A percentile compares a stretch with the other conserved stretches of the same genome.
phyloP scores from a whole-genome alignment of 2,888 invertebrate genomes.

The Hypomecis atomaria region DNA sequence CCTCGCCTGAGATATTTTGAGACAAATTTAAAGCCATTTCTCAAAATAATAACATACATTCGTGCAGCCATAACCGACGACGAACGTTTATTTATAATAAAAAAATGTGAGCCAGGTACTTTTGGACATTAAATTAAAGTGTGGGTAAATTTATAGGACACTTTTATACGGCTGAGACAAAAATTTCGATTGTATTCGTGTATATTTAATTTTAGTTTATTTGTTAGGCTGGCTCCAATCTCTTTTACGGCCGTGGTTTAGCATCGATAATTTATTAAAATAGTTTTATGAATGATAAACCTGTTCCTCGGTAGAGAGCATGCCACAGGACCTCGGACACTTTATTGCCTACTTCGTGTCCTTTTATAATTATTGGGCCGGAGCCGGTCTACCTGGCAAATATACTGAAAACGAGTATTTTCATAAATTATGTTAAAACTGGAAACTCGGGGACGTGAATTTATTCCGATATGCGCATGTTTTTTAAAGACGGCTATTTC shows the following conservation, averaged over 20 bases:
- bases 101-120: slow-evolving; percentile 81
- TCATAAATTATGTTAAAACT: slow-evolving; percentile 40
- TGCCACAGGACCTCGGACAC: slow-evolving; percentile 51
- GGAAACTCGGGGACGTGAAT: slow-evolving; percentile 25
- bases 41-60: slow-evolving; percentile 81
- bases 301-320: slow-evolving; percentile 59
- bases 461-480: slow-evolving; percentile 18
- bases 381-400: slow-evolving; percentile 44
- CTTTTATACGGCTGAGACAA: slow-evolving; percentile 84
- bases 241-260: slow-evolving; percentile 79
- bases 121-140: slow-evolving; percentile 85
- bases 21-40: slow-evolving; percentile 79
- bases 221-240: slow-evolving; percentile 79
- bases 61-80: slow-evolving; percentile 78
- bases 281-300: slow-evolving; percentile 82
- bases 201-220: slow-evolving; percentile 85
- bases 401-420: slow-evolving; percentile 41
- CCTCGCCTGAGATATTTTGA: slow-evolving; percentile 54
- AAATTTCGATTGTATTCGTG: slow-evolving; percentile 84
- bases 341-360: slow-evolving; percentile 58
- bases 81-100: slow-evolving; percentile 79
- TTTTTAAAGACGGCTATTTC: slow-evolving; percentile 18
- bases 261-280: slow-evolving; percentile 80
- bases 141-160: slow-evolving; percentile 85
- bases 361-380: slow-evolving; percentile 53